Percentiles rank a stretch among this genome's conserved stretches.
Conservation (phyloP, 2,797 vertebrate genomes). For the Cyclura pinguis region DNA sequence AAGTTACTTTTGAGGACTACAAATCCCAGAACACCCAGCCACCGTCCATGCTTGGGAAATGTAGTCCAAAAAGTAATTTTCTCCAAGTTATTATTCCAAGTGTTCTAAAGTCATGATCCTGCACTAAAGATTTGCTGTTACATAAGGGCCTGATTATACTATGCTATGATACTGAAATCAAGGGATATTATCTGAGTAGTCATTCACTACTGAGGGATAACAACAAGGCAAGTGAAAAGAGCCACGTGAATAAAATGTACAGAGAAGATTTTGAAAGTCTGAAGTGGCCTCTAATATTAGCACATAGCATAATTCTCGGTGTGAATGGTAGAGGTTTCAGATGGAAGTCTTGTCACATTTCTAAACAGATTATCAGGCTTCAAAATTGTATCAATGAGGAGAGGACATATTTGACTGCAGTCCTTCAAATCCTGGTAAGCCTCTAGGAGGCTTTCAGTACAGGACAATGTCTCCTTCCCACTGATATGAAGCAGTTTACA, state of each 20-base stretch:
- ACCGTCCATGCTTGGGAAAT: too few relatives aligned
- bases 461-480: background rate
- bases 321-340: background rate
- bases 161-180: background rate
- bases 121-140: background rate
- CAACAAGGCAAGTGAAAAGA: background rate
- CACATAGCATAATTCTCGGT: background rate
- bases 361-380: background rate
- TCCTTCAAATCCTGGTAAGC: background rate
- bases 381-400: constrained; percentile 2
- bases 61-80: too few relatives aligned
- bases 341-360: background rate
- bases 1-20: too few relatives aligned
- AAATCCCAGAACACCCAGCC: too few relatives aligned
- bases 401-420: background rate
- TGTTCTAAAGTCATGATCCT: background rate
- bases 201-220: background rate
- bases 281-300: background rate
- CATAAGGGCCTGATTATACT: background rate
- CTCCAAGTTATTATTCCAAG: background rate
- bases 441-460: background rate
- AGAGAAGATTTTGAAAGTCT: background rate
- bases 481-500: background rate
- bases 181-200: background rate
- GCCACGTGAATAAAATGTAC: background rate